Conservation (phyloP, 2,113 vertebrate species). For the Nibea albiflora region DNA sequence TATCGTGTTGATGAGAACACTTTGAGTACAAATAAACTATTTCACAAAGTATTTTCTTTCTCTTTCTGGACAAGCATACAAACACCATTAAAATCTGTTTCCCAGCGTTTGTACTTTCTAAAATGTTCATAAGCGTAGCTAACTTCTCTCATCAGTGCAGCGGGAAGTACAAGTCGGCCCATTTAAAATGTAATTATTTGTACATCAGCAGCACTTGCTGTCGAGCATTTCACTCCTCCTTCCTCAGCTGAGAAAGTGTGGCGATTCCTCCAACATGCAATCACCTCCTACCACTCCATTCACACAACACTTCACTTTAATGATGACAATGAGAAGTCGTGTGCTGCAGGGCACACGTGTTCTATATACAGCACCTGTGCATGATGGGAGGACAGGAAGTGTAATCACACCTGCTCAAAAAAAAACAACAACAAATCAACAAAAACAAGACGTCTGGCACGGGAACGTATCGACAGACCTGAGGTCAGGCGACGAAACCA, state of each 20-base stretch:
- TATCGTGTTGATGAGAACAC: no score
- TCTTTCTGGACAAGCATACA: background rate
- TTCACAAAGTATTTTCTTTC: background rate
- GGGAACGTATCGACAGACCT: constrained; percentile 7
- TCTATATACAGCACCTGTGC: constrained; percentile 25
- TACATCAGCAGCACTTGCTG: background rate
- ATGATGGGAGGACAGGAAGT: constrained; percentile 33
- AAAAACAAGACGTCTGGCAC: background rate
- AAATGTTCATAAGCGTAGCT: background rate
- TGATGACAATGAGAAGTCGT: constrained; percentile 10
- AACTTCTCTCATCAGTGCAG: background rate
- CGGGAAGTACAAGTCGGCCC: background rate
- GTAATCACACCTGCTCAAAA: constrained; percentile 39
- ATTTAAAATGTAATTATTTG: background rate
- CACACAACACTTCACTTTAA: background rate
- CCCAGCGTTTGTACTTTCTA: background rate
- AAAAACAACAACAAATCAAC: constrained; percentile 22
- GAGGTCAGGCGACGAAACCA: constrained; percentile 10
- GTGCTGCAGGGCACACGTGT: background rate
- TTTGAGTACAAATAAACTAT: background rate
- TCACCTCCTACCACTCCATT: background rate
- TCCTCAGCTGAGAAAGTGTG: background rate
- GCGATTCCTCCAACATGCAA: background rate
- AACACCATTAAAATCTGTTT: background rate
- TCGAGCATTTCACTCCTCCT: background rate